Evolutionary conservation across 2,797 vertebrate species (phyloP).

Genomic region (Ambastaia sidthimunki): DNA sequence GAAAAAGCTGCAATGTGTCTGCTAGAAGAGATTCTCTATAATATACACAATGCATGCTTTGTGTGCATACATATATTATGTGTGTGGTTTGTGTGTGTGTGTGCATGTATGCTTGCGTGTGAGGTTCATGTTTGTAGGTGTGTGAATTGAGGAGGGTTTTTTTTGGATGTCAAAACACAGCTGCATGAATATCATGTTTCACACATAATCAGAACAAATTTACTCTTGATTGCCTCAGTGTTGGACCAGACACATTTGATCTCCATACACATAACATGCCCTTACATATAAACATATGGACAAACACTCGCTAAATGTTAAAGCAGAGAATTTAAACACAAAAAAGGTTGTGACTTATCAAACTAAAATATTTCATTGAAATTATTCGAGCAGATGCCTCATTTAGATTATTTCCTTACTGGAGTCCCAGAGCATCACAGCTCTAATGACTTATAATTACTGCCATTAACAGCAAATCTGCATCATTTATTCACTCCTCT

Average conservation of each 20-base stretch:
- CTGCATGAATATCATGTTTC: conserved; percentile 59
- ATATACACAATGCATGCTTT: not conserved
- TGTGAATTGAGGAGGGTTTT: conserved; percentile 17
- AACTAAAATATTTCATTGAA: not conserved
- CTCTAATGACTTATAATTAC: conserved; percentile 30
- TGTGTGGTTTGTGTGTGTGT: conserved; percentile 1
- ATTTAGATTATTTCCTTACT: conserved; percentile 8
- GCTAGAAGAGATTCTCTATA: not conserved
- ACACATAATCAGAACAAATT: conserved; percentile 61
- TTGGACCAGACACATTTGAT: conserved; percentile 55
- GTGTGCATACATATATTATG: not conserved
- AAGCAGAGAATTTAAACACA: not conserved
- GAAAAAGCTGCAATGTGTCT: not conserved
- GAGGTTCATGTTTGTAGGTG: conserved; percentile 23
- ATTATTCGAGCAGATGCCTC: not conserved
- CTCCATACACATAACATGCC: not conserved
- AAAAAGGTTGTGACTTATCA: conserved; percentile 5
- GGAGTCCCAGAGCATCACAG: conserved; percentile 15
- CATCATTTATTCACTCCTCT: conserved; percentile 14
- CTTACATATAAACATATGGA: not conserved
- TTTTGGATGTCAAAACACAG: conserved; percentile 49
- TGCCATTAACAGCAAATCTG: conserved; percentile 9
- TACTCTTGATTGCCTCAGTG: conserved; percentile 56
- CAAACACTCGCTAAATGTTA: not conserved
- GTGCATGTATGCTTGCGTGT: conserved; percentile 17